Evolutionary conservation across 2,888 invertebrate species (phyloP).

Genomic region (Camponotus fellah): DNA sequence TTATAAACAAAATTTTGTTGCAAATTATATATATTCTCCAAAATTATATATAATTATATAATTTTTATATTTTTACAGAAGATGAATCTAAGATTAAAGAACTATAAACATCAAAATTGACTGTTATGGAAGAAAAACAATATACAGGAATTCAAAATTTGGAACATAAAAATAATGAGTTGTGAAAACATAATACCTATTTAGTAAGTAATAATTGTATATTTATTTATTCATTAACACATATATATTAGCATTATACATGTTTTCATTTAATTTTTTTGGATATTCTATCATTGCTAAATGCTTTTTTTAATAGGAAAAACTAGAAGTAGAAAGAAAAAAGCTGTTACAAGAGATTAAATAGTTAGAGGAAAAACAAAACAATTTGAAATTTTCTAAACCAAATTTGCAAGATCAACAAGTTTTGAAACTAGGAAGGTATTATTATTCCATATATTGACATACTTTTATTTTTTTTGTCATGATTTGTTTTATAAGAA

Average conservation of each 20-base stretch:
- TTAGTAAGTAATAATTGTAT: constrained; percentile 54
- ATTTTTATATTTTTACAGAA: constrained; percentile 51
- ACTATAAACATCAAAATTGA: constrained; percentile 51
- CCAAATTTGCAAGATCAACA: constrained; percentile 63
- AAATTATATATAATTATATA: neutral
- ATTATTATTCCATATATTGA: neutral
- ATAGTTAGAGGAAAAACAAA: constrained; percentile 52
- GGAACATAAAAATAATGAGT: constrained; percentile 52
- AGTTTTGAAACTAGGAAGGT: constrained; percentile 68
- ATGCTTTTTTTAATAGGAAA: constrained; percentile 54
- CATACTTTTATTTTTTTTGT: neutral
- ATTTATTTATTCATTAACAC: neutral
- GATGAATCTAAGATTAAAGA: constrained; percentile 53
- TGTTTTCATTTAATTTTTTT: neutral
- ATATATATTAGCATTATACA: neutral
- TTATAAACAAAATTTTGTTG: neutral
- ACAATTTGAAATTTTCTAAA: constrained; percentile 58
- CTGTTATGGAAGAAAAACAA: constrained; percentile 53
- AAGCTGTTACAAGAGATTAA: constrained; percentile 50
- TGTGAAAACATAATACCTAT: constrained; percentile 36
- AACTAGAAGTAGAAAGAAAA: constrained; percentile 60
- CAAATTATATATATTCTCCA: neutral
- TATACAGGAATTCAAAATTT: constrained; percentile 52
- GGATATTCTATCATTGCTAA: neutral
- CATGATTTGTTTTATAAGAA: constrained; percentile 52